Percentiles rank a stretch among this genome's conserved stretches.
These are phyloP conservation scores for Myioborus miniatus DNA, from an alignment of 2,797 vertebrate species.

Conservation along the genomic window DNA sequence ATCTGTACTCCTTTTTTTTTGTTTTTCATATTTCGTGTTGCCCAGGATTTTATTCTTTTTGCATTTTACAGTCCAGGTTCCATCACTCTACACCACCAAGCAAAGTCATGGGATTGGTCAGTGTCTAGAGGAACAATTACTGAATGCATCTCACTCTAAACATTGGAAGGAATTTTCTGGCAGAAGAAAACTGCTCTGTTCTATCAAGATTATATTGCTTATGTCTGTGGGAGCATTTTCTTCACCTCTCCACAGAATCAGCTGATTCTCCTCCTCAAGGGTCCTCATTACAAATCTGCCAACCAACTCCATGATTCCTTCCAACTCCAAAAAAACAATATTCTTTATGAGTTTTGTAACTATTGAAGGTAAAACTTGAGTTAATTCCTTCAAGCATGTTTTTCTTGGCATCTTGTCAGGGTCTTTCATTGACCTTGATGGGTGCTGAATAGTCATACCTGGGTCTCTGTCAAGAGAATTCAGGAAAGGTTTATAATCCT, in stretches of 20 bases:
- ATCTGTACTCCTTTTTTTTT: not conserved
- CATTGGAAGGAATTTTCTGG: not conserved
- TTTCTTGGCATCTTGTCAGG: not conserved
- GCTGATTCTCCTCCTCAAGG: not conserved
- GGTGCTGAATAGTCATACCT: not conserved
- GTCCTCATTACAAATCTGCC: not conserved
- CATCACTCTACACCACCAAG: not conserved
- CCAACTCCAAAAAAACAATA: not conserved
- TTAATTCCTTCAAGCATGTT: not conserved
- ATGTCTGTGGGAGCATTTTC: not conserved
- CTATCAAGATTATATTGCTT: not conserved
- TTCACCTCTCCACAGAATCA: not conserved
- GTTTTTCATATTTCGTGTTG: not conserved
- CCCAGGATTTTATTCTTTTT: not conserved
- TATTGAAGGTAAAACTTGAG: not conserved
- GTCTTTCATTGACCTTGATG: not conserved
- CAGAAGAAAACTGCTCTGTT: not conserved
- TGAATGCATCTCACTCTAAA: not conserved
- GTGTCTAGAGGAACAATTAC: not conserved
- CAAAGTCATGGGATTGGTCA: not conserved
- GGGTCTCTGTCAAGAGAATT: conserved; percentile 6
- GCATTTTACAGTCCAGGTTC: not conserved
- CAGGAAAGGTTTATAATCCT: conserved; percentile 25
- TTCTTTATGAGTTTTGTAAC: not conserved
- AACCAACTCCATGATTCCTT: not conserved